Evolutionary conservation across 2,113 vertebrate genomes (phyloP).

Genomic region (Perccottus glenii): DNA sequence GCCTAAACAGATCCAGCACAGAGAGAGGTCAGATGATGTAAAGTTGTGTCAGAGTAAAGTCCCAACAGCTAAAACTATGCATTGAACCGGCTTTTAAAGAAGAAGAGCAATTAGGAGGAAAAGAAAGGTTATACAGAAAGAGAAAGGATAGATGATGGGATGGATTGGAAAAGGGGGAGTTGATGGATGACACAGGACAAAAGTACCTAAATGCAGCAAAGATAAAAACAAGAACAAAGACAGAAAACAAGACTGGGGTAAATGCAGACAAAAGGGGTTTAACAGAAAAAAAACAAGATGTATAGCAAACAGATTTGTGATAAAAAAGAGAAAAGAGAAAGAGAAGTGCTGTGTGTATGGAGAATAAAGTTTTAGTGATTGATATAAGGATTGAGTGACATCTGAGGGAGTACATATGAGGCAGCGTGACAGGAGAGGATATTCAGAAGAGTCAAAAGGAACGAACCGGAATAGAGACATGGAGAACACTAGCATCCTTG

Average conservation of each 20-base stretch:
- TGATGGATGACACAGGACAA: conserved; percentile 37
- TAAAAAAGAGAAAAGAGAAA: conserved; percentile 9
- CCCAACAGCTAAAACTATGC: not conserved
- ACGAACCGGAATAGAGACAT: conserved; percentile 18
- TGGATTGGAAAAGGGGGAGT: conserved; percentile 3
- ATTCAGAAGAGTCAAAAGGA: conserved; percentile 19
- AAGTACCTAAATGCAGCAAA: conserved; percentile 13
- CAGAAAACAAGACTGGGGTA: conserved; percentile 7
- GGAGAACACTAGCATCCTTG: conserved; percentile 49
- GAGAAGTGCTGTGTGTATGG: not conserved
- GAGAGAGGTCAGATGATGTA: not conserved
- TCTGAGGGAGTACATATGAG: not conserved
- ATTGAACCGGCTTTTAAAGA: not conserved
- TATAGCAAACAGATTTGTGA: not conserved
- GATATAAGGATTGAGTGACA: conserved; percentile 16
- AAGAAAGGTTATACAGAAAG: not conserved
- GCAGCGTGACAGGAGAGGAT: conserved; percentile 1
- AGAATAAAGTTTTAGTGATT: not conserved
- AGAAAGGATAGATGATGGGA: conserved; percentile 21
- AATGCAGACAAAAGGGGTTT: conserved; percentile 23
- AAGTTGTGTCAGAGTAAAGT: not conserved
- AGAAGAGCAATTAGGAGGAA: not conserved
- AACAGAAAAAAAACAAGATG: conserved; percentile 2
- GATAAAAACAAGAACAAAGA: conserved; percentile 10
- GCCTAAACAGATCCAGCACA: not conserved